Percentiles rank a stretch among this genome's conserved stretches.
Evolutionary conservation across 1,140 invertebrate genomes (phyloP).

Genomic region (Drosophila pseudoobscura): DNA sequence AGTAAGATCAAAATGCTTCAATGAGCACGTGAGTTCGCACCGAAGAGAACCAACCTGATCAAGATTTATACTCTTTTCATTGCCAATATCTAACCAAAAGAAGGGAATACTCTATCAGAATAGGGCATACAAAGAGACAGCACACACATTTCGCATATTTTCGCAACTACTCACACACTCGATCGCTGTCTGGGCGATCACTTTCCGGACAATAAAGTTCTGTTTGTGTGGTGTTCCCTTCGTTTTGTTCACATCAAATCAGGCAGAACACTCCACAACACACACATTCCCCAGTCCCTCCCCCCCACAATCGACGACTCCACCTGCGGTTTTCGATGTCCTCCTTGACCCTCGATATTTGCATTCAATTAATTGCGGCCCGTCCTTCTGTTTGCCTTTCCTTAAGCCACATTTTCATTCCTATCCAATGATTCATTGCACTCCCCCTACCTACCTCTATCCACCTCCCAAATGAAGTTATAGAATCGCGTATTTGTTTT

Average conservation of each 20-base stretch:
- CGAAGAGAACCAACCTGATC: no score
- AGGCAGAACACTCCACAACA: slow-evolving; percentile 57
- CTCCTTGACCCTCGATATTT: slow-evolving; percentile 9
- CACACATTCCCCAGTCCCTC: slow-evolving; percentile 36
- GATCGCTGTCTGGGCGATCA: no score
- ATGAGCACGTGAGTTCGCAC: no score
- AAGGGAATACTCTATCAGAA: no score
- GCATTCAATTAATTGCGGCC: slow-evolving; percentile 33
- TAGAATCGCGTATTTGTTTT: slow-evolving; percentile 9
- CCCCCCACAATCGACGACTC: slow-evolving; percentile 26
- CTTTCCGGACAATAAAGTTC: no score
- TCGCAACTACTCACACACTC: no score
- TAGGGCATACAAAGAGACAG: no score
- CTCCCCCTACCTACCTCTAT: not conserved
- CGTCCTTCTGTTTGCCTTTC: not conserved
- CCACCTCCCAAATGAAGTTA: not conserved
- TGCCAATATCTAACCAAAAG: no score
- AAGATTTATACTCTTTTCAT: no score
- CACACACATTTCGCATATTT: no score
- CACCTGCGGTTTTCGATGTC: slow-evolving; percentile 29
- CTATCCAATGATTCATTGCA: slow-evolving; percentile 12
- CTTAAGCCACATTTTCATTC: slow-evolving; percentile 11
- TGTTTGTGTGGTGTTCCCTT: not conserved
- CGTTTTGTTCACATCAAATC: slow-evolving; percentile 62
- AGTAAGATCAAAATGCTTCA: no score